Evolutionary conservation across 2,888 invertebrate genomes (phyloP), one percentile per base, ranked within the genome.

Genomic region (Chouioia cunea): DNA sequence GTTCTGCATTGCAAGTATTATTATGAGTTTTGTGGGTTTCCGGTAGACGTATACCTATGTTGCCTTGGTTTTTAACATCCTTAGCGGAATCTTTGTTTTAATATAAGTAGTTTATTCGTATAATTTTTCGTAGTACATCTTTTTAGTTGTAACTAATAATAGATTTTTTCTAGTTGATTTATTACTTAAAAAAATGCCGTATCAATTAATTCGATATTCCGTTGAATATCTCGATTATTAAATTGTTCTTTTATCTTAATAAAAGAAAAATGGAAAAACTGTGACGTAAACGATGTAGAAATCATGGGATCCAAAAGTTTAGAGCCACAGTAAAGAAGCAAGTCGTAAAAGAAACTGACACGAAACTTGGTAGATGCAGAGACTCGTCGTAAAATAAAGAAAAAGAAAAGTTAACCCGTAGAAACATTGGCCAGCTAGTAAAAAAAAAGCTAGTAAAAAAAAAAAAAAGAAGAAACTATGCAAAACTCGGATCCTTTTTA

Each of bases 381-480:
- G 14, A 10, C 36, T 22, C 48, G 50, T 36, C 48, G 50, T 46
- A 47, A 54, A 68, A 58, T 46, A 47, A 54, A 68, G 54, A 10
- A 6, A 10, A 36, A 36, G 36, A 36, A 36, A 36, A 36, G 6
- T 27, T 27, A n/a, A 27, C 27, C 10, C 36, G 36, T 36, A 36
- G 10, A 36, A 36, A 36, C 10, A 10, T 27, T 36, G 36, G 36
- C 36, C 6, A 36, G 10, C 36, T 10, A 8, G 4, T 36, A 36
- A 36, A 36, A 36, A n/a, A n/a, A n/a, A n/a, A n/a, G n/a, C n/a
- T n/a, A n/a, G n/a, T n/a, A n/a, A n/a, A n/a, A n/a, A 62, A 16
- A 36, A 16, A 16, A 58, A 73, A 47, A 43, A 20, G 59, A 63
- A 65, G 50, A 53, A 73, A 67, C 62, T 20, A 63, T 56, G 62